Base-by-base conservation (phyloP, 1,140 invertebrate species). In the Dendroctonus ponderosae region DNA sequence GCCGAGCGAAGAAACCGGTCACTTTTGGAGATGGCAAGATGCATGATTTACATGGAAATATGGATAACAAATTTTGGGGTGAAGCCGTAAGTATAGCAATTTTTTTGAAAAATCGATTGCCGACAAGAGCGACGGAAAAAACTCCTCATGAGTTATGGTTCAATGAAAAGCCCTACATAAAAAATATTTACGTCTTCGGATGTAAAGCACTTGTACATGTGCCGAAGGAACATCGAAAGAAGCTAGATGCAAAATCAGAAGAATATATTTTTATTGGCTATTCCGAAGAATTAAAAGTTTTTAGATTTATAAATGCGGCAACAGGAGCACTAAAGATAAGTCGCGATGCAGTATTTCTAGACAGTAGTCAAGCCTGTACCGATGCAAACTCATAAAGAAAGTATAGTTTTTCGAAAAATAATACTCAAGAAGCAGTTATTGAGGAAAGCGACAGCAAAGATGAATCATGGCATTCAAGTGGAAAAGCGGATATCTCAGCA, bases 1-100 rank as follows among this genome's bases (percentile, higher is more conserved):
- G 71, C 77, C 0, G 78, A 81, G 67, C 65, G 80, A 39, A 62
- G 74, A 7, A 81, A 81, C 50, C 15, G 78, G 58, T 79, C 75
- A 0, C 39, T 81, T 0, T 48, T 73, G 4, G 71, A 79, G 5
- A 73, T 68, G 62, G 74, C 76, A 7, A 68, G 79, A 71, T 68
- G 74, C 6, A 53, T 80, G 57, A 50, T 81, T 60, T 71, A 42
- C 70, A 74, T 5, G 57, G 71, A 12, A 51, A 69, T 6, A 7
- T 71, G 12, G 11, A 50, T 7, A 75, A 72, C 58, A 41, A 70
- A 58, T 56, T 78, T 41, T 78, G 72, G 77, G 71, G 63, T 43
- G 75, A 78, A 67, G 75, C 76, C 7, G 53, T 75, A 6, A n/a
- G 57, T 37, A 49, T 62, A 11, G 67, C 72, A 41, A 50, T 62